Evolutionary conservation across 1,140 invertebrate genomes (phyloP).

Genomic region (Lycorma delicatula): DNA sequence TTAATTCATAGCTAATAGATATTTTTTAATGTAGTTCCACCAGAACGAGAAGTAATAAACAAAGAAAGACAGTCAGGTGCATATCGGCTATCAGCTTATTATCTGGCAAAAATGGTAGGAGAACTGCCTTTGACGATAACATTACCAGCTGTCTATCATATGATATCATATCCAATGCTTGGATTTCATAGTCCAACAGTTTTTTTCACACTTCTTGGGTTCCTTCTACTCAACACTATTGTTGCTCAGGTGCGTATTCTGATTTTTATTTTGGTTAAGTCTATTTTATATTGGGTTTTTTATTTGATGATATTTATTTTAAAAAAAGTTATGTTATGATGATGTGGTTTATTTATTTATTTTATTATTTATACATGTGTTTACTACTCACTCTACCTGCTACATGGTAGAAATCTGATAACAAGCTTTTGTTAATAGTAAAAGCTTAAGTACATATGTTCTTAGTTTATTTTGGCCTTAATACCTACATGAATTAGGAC

Average conservation of each 20-base stretch:
- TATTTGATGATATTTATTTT: background rate
- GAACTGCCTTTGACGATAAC: constrained; percentile 70
- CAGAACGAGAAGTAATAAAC: constrained; percentile 72
- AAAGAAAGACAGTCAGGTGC: constrained; percentile 74
- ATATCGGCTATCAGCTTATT: constrained; percentile 76
- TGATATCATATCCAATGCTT: constrained; percentile 72
- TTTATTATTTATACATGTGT: too few species aligned
- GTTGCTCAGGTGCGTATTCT: constrained; percentile 54
- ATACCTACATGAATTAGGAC: too few species aligned
- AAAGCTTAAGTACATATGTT: too few species aligned
- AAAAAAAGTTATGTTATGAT: too few species aligned
- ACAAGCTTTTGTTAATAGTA: too few species aligned
- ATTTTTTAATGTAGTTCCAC: constrained; percentile 62
- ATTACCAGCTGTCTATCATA: constrained; percentile 67
- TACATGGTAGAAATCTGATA: too few species aligned
- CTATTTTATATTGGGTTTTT: background rate
- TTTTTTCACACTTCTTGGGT: constrained; percentile 61
- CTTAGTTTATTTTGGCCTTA: too few species aligned
- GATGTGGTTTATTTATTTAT: too few species aligned
- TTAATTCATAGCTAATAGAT: too few species aligned
- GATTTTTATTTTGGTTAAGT: background rate
- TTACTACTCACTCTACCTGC: too few species aligned
- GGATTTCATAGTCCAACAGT: constrained; percentile 51
- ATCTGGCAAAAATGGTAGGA: constrained; percentile 77
- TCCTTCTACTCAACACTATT: constrained; percentile 65